Evolutionary conservation across 1,140 invertebrate species (phyloP).

Genomic region (Gyrodactylus bullatarudis): DNA sequence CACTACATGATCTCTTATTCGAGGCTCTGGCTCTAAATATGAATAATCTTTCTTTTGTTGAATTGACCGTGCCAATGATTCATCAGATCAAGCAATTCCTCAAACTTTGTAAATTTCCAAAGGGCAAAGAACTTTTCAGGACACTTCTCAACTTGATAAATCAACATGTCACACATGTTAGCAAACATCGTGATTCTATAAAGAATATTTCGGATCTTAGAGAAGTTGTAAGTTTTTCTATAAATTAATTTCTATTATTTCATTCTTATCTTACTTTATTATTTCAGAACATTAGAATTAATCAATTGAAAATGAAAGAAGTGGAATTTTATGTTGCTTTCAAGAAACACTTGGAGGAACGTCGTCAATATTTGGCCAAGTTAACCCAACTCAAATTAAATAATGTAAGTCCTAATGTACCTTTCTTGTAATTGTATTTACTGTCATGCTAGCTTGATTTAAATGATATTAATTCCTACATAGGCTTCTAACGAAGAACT

Average conservation of each 20-base stretch:
- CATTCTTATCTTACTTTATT: background rate
- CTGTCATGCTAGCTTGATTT: background rate
- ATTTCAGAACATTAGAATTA: background rate
- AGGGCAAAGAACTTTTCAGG: background rate
- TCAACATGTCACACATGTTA: background rate
- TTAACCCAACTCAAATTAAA: background rate
- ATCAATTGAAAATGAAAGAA: background rate
- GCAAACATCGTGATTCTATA: background rate
- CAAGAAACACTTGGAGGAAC: background rate
- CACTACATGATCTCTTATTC: background rate
- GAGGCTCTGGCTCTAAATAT: background rate
- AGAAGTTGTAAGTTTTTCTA: background rate
- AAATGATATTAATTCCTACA: background rate
- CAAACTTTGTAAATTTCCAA: background rate
- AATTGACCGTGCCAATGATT: background rate
- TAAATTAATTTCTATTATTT: background rate
- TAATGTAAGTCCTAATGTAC: background rate
- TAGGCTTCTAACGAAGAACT: background rate
- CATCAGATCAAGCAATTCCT: background rate
- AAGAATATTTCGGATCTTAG: background rate
- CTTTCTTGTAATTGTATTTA: background rate
- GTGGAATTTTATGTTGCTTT: background rate
- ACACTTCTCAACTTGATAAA: background rate
- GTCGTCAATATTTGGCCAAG: background rate
- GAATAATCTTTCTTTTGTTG: background rate